Conservation (phyloP, 2,113 vertebrate species). For the Bombycilla garrulus region DNA sequence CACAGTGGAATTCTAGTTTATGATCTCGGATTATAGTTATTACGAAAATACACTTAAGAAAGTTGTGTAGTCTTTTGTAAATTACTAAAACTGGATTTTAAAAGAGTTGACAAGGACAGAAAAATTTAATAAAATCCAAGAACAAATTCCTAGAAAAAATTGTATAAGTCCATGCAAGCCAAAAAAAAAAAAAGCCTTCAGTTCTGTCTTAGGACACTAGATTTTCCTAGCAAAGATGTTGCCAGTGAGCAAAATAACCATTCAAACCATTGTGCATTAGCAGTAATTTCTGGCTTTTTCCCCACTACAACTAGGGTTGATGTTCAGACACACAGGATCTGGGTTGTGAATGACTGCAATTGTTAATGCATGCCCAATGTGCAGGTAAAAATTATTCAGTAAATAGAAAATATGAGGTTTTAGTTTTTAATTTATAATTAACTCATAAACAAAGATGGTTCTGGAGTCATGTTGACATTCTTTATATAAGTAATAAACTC, state of each 20-base stretch:
- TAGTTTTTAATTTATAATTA: not conserved
- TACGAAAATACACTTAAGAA: not conserved
- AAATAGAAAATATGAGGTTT: not conserved
- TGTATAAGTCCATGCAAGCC: accelerated
- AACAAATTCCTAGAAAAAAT: not conserved
- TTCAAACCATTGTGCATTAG: not conserved
- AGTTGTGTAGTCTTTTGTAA: not conserved
- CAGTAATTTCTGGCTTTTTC: not conserved
- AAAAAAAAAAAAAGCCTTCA: accelerated
- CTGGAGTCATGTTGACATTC: not conserved
- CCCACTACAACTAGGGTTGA: not conserved
- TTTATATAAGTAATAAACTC: not conserved
- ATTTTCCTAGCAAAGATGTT: not conserved
- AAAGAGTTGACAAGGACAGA: not conserved
- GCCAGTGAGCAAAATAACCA: not conserved
- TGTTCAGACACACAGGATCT: not conserved
- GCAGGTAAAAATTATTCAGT: not conserved
- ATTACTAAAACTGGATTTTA: not conserved
- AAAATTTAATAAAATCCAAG: not conserved
- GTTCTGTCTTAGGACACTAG: not conserved
- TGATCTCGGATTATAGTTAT: not conserved
- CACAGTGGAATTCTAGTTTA: not conserved
- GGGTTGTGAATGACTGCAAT: not conserved
- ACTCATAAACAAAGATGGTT: not conserved
- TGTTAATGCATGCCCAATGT: not conserved